These are phyloP conservation scores for Platichthys stellatus DNA, from an alignment of 2,113 vertebrate genomes.

Conservation along the genomic window DNA sequence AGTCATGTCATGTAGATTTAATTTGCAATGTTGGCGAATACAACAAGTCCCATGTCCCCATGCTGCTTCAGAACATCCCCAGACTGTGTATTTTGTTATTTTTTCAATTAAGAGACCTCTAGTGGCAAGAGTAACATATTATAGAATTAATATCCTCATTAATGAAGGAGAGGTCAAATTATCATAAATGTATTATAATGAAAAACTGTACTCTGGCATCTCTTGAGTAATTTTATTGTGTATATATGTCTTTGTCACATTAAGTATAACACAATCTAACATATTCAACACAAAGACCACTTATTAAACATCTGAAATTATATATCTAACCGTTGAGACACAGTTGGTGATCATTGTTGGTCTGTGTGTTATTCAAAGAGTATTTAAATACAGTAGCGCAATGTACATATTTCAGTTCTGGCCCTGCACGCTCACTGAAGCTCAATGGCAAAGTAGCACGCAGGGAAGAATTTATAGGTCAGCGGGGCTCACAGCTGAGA, in stretches of 20 bases:
- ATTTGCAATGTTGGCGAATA: too few relatives aligned
- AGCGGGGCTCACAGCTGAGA: constrained; percentile 80
- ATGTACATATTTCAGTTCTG: constrained; percentile 67
- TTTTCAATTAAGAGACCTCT: neutral
- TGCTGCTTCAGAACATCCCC: too few relatives aligned
- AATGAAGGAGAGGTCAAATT: neutral
- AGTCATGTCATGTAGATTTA: too few relatives aligned
- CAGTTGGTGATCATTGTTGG: constrained; percentile 2
- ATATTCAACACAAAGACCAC: neutral
- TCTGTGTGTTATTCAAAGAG: constrained; percentile 32
- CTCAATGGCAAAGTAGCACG: constrained; percentile 65
- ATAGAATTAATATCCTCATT: neutral
- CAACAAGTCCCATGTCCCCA: too few relatives aligned
- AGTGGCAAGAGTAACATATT: neutral
- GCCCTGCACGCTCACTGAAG: constrained; percentile 26
- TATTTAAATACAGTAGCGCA: constrained; percentile 56
- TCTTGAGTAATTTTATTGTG: neutral
- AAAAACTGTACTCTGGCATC: neutral
- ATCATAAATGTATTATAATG: neutral
- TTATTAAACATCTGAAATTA: neutral
- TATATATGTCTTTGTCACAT: neutral
- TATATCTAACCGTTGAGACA: constrained; percentile 15
- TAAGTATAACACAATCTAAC: neutral
- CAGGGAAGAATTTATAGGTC: constrained; percentile 75
- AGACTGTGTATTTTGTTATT: neutral